phyloP scores from a whole-genome alignment of 2,113 vertebrate genomes.

The Pogona vitticeps region DNA sequence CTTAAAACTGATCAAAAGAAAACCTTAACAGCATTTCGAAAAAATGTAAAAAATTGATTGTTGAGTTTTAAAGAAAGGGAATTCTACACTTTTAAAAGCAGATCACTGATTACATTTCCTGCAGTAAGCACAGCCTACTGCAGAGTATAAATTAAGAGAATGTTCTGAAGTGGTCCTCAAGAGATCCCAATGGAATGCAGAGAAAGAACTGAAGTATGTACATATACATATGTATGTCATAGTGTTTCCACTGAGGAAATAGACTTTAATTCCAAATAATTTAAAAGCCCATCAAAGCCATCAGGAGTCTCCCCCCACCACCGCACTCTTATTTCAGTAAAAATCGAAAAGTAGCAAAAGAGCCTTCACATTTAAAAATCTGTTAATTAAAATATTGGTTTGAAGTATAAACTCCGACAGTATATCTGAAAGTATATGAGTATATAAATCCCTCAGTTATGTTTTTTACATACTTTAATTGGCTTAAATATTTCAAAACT shows the following conservation, averaged over 20 bases:
- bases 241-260: neutral
- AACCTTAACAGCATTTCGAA: neutral
- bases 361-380: neutral
- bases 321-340: neutral
- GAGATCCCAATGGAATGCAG: neutral
- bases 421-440: neutral
- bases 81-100: neutral
- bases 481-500: neutral
- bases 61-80: neutral
- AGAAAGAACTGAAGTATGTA: neutral
- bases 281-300: neutral
- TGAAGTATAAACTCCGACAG: neutral
- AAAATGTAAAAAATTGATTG: neutral
- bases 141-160: neutral
- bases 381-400: neutral
- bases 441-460: neutral
- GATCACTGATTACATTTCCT: neutral
- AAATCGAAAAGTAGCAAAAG: neutral
- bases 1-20: neutral
- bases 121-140: neutral
- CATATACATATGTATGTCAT: neutral
- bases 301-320: neutral
- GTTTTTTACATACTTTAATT: slow-evolving; percentile 9
- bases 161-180: neutral
- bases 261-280: neutral